phyloP scores from a whole-genome alignment of 2,113 vertebrate genomes.

The Dunckerocampus dactyliophorus region DNA sequence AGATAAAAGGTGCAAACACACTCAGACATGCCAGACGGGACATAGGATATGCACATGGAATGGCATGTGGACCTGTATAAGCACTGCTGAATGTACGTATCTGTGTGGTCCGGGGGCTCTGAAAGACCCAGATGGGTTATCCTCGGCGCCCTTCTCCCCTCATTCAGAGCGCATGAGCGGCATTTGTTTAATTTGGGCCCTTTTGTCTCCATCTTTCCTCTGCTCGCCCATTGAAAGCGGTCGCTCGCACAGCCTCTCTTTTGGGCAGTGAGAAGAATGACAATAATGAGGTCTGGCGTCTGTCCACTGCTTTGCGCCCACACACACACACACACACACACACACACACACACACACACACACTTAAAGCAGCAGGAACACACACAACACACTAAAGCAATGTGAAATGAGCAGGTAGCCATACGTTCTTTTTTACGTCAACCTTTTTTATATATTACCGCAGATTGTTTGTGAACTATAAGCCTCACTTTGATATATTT shows the following conservation, averaged over 20 bases:
- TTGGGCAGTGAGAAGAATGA: slow-evolving; percentile 77
- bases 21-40: slow-evolving; percentile 27
- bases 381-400: slow-evolving; percentile 28
- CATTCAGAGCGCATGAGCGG: slow-evolving; percentile 60
- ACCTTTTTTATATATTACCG: neutral
- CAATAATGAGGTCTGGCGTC: slow-evolving; percentile 75
- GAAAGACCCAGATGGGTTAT: slow-evolving; percentile 69
- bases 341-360: slow-evolving; percentile 30
- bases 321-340: slow-evolving; percentile 43
- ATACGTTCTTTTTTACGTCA: slow-evolving; percentile 14
- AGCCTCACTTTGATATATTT: slow-evolving; percentile 57
- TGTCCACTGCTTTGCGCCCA: slow-evolving; percentile 60
- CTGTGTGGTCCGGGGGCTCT: slow-evolving; percentile 69
- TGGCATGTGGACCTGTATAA: slow-evolving; percentile 41
- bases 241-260: slow-evolving; percentile 56
- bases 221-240: slow-evolving; percentile 65
- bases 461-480: neutral
- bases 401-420: slow-evolving; percentile 65
- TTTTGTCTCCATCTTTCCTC: slow-evolving; percentile 61
- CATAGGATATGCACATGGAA: slow-evolving; percentile 30
- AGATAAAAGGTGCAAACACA: slow-evolving; percentile 32
- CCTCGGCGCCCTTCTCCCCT: slow-evolving; percentile 57
- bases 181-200: slow-evolving; percentile 74
- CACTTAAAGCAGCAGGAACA: slow-evolving; percentile 22
- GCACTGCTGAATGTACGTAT: slow-evolving; percentile 47